These are phyloP conservation scores for Oceanites oceanicus DNA, from an alignment of 2,113 vertebrate species.

Conservation along the genomic window DNA sequence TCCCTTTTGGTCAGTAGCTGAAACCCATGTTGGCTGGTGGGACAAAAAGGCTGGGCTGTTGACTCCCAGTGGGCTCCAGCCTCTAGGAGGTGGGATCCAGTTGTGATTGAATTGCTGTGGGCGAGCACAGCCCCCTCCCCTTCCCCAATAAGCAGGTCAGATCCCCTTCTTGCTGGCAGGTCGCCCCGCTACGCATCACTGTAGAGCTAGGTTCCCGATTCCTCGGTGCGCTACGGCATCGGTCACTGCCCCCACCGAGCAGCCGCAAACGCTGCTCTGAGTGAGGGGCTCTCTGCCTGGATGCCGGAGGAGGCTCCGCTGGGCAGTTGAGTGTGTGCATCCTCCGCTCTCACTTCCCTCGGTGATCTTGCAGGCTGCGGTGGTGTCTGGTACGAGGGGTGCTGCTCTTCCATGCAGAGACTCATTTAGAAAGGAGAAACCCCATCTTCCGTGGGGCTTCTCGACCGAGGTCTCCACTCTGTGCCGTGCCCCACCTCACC, in stretches of 20 bases:
- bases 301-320: neutral
- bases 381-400: conserved; percentile 22
- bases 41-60: conserved; percentile 21
- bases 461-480: fast-evolving
- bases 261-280: fast-evolving
- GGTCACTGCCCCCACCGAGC: fast-evolving
- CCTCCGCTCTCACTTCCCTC: neutral
- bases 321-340: fast-evolving
- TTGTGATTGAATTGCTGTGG: neutral
- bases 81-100: conserved; percentile 29
- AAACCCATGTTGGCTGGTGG: conserved; percentile 10
- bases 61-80: neutral
- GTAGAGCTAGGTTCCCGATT: neutral
- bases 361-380: neutral
- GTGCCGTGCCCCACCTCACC: neutral
- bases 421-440: neutral
- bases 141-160: neutral
- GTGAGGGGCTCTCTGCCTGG: neutral
- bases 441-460: neutral
- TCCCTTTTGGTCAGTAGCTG: conserved; percentile 59
- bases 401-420: neutral
- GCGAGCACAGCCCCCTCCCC: neutral
- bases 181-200: neutral
- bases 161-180: conserved; percentile 23
- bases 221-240: neutral